Evolutionary conservation across 2,113 vertebrate species (phyloP), one percentile per base, ranked within the genome.

Genomic region (Paradisaea rubra): DNA sequence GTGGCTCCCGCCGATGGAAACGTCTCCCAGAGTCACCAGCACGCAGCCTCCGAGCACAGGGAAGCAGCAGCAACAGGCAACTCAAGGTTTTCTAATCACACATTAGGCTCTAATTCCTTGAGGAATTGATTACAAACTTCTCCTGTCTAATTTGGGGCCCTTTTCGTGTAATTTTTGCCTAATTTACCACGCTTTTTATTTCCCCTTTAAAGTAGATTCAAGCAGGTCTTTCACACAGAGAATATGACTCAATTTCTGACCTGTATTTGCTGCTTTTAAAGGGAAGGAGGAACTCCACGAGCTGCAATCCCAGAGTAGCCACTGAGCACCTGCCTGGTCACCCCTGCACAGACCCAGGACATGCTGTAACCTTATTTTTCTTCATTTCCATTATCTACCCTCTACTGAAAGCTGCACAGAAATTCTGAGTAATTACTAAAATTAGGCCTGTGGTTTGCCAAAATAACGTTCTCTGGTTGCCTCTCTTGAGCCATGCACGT

Each of bases 1-100:
- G 88, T 72, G 76, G 88, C 91, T 94, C 56, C 82, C 33, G 80
- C 87, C 59, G 68, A 28, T 3, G 30, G 95, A 39, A 93, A 88
- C 4, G 2, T 23, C 15, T 54, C 73, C 52, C 9, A 6, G 39
- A 63, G 49, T 50, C 85, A 53, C 79, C 88, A 25, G 6, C 44
- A 52, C 2, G 4, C 63, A 89, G 42, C 13, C 70, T 63, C 47
- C 27, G 66, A 78, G 73, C n/a, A 54, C 54, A 18, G 66, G 92
- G 85, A 42, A 70, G 0, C 6, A 42, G 79, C 37, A 57, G 70
- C 37, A 79, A 50, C 9, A 35, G 61, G 57, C 49, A 44, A 17
- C 6, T 33, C 3, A 0, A 31, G 64, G 6, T 25, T 90, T 86
- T 60, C 60, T 65, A 39, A 74, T 57, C 56, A 73, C 42, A 65